Base-by-base conservation (phyloP, 1,140 invertebrate species). In the Manduca sexta region DNA sequence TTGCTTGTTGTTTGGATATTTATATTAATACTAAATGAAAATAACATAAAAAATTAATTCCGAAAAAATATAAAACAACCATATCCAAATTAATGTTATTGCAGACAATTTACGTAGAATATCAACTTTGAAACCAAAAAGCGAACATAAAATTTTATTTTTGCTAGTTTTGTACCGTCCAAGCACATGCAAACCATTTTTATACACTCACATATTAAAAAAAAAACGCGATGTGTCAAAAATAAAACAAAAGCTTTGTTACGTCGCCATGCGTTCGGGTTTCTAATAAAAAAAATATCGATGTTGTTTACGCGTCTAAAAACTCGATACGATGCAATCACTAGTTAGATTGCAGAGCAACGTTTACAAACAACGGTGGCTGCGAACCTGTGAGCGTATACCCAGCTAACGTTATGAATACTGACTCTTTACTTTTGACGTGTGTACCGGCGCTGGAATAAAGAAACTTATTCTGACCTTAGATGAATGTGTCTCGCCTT, bases 281-380 rank as follows among this genome's bases (percentile, higher is more conserved):
- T 18, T n/a, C 18, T 40, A 18, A 40, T 40, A 40, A 40, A 17
- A 33, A 53, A 45, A 40, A 21, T 18, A 50, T 55, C 52, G 52
- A 55, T 18, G 49, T 38, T 55, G 52, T 55, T 55, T 55, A 55
- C 31, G 31, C 11, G 5, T 45, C 14, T 13, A 43, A 45, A 49
- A 42, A 40, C 10, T 41, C 47, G 46, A 35, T 34, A 45, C 11
- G 17, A 13, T 42, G 37, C 51, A 54, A 54, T 15, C 66, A 57
- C 61, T 75, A 72, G 45, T 45, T 51, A 58, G 53, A 64, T 65
- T 72, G 66, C 58, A 69, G 57, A 35, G 65, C 60, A 56, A 53
- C 64, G 62, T 73, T 79, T 74, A 74, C 73, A 73, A 79, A 74
- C 74, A 71, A 69, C 61, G 47, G 54, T 54, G 62, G 49, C 64